Evolutionary conservation across 2,797 vertebrate species (phyloP).

Genomic region (Schizopygopsis malacanthus): DNA sequence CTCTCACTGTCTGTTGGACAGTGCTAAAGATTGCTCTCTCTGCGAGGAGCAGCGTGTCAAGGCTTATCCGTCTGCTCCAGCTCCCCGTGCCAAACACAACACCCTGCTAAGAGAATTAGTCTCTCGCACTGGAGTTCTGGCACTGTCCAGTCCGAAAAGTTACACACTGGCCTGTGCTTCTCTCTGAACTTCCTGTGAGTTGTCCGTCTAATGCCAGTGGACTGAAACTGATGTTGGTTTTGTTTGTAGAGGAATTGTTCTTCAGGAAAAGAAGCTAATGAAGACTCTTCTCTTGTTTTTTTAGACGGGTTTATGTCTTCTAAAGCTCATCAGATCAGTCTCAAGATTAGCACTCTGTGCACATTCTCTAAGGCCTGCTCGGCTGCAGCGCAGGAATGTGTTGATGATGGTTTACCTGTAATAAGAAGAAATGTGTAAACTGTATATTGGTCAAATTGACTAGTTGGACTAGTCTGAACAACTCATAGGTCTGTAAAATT

Average conservation of each 20-base stretch:
- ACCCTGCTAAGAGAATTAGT: constrained; percentile 59
- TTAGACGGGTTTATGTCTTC: constrained; percentile 9
- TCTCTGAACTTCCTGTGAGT: constrained; percentile 23
- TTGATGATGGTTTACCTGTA: constrained; percentile 43
- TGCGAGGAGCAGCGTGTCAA: constrained; percentile 24
- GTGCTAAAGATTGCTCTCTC: constrained; percentile 13
- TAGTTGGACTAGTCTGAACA: neutral
- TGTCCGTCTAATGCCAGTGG: constrained; percentile 23
- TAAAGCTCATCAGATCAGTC: constrained; percentile 26
- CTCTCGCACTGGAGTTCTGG: constrained; percentile 36
- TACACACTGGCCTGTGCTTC: constrained; percentile 19
- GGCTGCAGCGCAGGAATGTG: constrained; percentile 48
- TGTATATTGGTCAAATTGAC: neutral
- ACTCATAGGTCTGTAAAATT: neutral
- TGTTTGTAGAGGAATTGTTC: constrained; percentile 13
- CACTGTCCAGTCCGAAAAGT: constrained; percentile 33
- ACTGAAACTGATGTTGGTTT: constrained; percentile 19
- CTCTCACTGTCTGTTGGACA: neutral
- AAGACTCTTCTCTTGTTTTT: constrained; percentile 6
- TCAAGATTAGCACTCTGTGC: constrained; percentile 6
- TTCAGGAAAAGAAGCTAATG: constrained; percentile 4
- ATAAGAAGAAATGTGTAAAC: constrained; percentile 10
- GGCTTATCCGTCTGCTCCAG: constrained; percentile 52
- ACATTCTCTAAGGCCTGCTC: constrained; percentile 22
- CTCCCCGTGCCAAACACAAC: constrained; percentile 55